These are phyloP conservation scores for Sphaeramia orbicularis DNA, from an alignment of 2,797 vertebrate species.

Conservation along the genomic window DNA sequence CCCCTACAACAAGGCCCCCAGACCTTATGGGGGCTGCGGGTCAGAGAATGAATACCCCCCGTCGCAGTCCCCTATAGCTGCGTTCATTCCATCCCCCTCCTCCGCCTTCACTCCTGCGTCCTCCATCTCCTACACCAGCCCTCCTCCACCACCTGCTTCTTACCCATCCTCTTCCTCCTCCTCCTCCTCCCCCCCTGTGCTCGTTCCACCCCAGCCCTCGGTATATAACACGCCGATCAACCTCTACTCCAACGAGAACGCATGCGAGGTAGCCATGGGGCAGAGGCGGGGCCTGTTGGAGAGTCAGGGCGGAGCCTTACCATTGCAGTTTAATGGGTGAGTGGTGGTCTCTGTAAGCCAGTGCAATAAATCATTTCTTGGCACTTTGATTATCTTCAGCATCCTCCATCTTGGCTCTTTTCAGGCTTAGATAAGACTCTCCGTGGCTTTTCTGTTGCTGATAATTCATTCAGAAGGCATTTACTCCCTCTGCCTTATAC, in stretches of 20 bases:
- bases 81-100: constrained; percentile 94
- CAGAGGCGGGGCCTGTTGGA: constrained; percentile 92
- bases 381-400: not conserved
- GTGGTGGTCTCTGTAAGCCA: constrained; percentile 71
- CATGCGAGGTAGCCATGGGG: constrained; percentile 92
- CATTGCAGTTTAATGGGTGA: constrained; percentile 94
- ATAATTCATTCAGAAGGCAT: no score
- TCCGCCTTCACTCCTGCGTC: constrained; percentile 95
- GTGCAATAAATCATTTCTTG: not conserved
- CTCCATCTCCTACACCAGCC: constrained; percentile 86
- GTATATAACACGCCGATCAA: constrained; percentile 89
- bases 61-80: constrained; percentile 77
- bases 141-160: constrained; percentile 83
- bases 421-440: not conserved
- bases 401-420: constrained; percentile 1
- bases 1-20: constrained; percentile 92
- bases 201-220: constrained; percentile 89
- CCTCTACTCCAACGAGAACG: constrained; percentile 87
- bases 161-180: constrained; percentile 81
- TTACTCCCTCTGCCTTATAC: no score
- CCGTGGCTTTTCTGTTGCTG: not conserved
- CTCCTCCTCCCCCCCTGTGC: constrained; percentile 82
- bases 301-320: constrained; percentile 86
- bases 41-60: constrained; percentile 59
- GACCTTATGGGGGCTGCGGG: constrained; percentile 85